Evolutionary conservation across 2,888 invertebrate species (phyloP).

Genomic region (Heliconius charithonia): DNA sequence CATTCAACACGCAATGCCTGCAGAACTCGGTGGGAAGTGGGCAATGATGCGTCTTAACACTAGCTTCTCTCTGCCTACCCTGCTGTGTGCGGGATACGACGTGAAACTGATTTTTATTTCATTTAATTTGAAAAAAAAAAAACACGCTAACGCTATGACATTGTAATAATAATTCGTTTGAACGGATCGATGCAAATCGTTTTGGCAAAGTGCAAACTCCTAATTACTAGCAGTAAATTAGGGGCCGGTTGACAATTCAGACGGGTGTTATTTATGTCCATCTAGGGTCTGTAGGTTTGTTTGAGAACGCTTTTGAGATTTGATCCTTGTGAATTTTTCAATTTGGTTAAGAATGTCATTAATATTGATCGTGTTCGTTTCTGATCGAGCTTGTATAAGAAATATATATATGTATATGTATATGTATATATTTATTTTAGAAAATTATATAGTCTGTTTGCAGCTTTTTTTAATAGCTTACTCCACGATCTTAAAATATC

Average conservation of each 20-base stretch:
- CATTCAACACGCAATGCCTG: too few relatives aligned
- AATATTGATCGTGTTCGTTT: background rate
- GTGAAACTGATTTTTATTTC: too few relatives aligned
- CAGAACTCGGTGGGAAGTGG: too few relatives aligned
- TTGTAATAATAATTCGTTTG: slow-evolving; percentile 45
- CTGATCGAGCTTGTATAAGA: background rate
- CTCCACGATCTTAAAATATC: too few relatives aligned
- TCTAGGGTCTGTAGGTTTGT: slow-evolving; percentile 46
- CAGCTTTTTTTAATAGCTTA: background rate
- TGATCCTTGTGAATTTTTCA: slow-evolving; percentile 28
- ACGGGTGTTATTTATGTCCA: slow-evolving; percentile 78
- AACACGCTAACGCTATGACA: background rate
- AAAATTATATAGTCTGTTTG: background rate
- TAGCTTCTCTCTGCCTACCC: too few relatives aligned
- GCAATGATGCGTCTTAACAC: too few relatives aligned
- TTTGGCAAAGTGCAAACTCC: slow-evolving; percentile 84
- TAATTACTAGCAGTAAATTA: slow-evolving; percentile 83
- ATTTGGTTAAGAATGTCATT: slow-evolving; percentile 14
- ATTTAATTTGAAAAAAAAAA: too few relatives aligned
- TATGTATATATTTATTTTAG: background rate
- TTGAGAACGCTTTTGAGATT: slow-evolving; percentile 34
- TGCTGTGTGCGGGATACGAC: too few relatives aligned
- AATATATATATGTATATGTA: background rate
- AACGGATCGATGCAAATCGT: slow-evolving; percentile 81
- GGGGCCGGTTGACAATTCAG: slow-evolving; percentile 82